Conservation (phyloP, 2,797 vertebrate species). For the Microctenopoma steveboyesi region DNA sequence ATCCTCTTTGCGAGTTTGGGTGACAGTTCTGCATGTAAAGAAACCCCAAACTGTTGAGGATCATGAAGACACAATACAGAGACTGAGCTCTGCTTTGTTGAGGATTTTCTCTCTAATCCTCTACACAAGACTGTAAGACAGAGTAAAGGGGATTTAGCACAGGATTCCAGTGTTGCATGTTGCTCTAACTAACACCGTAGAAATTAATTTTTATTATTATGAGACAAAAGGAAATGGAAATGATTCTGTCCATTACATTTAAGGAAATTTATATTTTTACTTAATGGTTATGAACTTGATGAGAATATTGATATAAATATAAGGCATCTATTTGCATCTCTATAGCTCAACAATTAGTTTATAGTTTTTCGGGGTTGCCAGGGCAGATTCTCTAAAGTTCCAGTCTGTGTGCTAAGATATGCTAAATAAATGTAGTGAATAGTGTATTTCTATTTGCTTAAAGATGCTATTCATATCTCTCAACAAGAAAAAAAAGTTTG, state of each 20-base stretch:
- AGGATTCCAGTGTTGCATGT: conserved; percentile 17
- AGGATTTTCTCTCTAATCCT: conserved; percentile 63
- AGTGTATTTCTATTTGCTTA: no score
- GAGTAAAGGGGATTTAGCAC: conserved; percentile 27
- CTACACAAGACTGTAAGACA: conserved; percentile 30
- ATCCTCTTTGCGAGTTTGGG: conserved; percentile 44
- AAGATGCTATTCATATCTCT: no score
- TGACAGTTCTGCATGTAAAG: conserved; percentile 45
- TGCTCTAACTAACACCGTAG: conserved; percentile 20
- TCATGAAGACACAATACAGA: conserved; percentile 53
- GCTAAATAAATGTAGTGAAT: no score
- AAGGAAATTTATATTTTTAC: background rate
- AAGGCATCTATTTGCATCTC: background rate
- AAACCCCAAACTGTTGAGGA: conserved; percentile 55
- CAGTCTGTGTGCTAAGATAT: background rate
- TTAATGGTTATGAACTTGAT: background rate
- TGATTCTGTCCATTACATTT: background rate
- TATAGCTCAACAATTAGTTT: background rate
- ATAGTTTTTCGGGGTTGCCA: background rate
- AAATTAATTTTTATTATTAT: conserved; percentile 24
- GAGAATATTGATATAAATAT: background rate
- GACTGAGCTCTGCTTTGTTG: conserved; percentile 50
- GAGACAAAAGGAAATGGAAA: background rate
- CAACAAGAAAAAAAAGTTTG: no score
- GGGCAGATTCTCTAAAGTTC: no score